Conservation (phyloP, 64 coral and sea anemone species). For the Montipora cactus region DNA sequence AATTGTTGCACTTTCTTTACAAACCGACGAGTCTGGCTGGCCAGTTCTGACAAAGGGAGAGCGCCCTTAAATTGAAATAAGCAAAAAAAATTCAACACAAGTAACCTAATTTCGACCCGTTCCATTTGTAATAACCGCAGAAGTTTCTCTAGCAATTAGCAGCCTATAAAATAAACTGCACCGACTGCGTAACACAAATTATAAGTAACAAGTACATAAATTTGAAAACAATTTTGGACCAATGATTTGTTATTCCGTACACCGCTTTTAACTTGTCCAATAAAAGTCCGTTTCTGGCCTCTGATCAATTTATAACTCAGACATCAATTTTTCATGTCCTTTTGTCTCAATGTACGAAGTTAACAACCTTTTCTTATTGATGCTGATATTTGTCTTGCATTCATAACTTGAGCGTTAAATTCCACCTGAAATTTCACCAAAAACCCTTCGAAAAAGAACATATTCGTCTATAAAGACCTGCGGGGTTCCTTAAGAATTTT, state of each 20-base stretch:
- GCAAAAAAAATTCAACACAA: not conserved
- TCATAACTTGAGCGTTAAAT: no score
- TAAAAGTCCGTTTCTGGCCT: not conserved
- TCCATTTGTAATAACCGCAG: not conserved
- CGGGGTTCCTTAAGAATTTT: not conserved
- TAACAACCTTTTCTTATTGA: no score
- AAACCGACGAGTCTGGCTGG: no score
- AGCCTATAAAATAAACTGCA: not conserved
- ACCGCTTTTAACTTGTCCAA: not conserved
- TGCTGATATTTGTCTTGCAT: no score
- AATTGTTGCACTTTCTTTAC: no score
- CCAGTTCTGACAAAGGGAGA: no score
- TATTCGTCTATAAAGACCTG: no score
- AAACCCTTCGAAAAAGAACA: no score
- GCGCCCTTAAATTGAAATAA: not conserved
- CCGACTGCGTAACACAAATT: not conserved
- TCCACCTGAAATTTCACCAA: no score
- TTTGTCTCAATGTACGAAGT: no score
- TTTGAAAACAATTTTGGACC: not conserved
- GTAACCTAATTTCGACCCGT: not conserved
- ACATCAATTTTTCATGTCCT: no score
- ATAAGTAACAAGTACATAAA: not conserved
- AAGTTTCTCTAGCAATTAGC: not conserved
- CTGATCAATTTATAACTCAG: not conserved
- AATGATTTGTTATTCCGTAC: not conserved